Evolutionary conservation across 1,140 invertebrate genomes (phyloP).

Genomic region (Colletes gigas): DNA sequence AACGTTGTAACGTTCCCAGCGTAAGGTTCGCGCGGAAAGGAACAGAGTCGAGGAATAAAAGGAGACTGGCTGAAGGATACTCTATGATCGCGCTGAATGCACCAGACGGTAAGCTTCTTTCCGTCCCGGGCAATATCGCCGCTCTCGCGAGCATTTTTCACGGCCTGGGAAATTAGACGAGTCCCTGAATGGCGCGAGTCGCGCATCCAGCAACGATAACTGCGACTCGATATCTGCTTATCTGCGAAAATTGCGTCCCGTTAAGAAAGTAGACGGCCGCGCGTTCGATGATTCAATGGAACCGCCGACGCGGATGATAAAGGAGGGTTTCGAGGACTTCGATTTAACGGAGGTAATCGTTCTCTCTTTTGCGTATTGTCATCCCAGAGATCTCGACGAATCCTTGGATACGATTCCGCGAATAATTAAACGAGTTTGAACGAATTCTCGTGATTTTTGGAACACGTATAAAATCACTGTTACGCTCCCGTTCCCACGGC

Average conservation of each 20-base stretch:
- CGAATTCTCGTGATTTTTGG: neutral
- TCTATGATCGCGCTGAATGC: slow-evolving; percentile 18
- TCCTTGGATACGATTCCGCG: neutral
- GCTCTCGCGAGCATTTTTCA: neutral
- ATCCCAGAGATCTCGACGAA: neutral
- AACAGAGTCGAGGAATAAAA: neutral
- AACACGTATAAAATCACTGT: no score
- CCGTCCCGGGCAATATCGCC: neutral
- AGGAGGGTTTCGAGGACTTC: neutral
- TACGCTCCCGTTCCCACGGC: neutral
- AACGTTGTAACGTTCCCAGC: slow-evolving; percentile 56
- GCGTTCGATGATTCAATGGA: neutral
- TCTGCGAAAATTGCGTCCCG: neutral
- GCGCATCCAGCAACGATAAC: neutral
- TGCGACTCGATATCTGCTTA: neutral
- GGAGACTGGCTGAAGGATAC: slow-evolving; percentile 17
- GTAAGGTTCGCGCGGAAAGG: slow-evolving; percentile 18
- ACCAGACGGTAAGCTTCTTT: neutral
- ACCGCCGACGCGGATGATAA: neutral
- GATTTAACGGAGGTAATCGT: neutral
- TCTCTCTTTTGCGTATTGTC: no score
- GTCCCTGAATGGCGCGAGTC: neutral
- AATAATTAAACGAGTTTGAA: neutral
- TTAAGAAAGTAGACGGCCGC: neutral
- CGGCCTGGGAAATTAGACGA: neutral